Conservation (phyloP, 2,888 invertebrate species). For the Agapostemon virescens region DNA sequence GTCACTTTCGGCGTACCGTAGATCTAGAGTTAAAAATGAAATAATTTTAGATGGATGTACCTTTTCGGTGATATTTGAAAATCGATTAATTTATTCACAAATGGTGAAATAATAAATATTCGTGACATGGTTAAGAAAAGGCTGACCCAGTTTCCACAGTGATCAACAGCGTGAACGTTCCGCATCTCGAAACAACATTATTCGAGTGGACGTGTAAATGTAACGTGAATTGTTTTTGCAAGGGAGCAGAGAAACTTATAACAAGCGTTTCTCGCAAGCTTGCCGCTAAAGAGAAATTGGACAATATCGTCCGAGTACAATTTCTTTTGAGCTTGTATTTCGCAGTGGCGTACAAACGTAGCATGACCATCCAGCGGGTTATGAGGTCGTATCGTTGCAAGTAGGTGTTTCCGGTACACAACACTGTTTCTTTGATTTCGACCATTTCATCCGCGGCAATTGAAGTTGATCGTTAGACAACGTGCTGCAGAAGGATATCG, state of each 20-base stretch:
- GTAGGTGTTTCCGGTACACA: constrained; percentile 22
- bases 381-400: constrained; percentile 25
- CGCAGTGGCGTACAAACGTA: constrained; percentile 21
- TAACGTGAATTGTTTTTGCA: not conserved
- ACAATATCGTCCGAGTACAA: not conserved
- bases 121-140: not conserved
- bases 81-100: no score
- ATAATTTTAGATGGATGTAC: no score
- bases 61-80: not conserved
- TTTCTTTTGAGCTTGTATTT: constrained; percentile 2
- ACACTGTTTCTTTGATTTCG: constrained; percentile 31
- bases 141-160: not conserved
- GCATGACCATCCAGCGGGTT: constrained; percentile 12
- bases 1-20: not conserved
- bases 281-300: not conserved
- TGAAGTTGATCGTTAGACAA: constrained; percentile 40
- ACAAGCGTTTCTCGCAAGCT: not conserved
- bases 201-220: not conserved
- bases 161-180: not conserved
- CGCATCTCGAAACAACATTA: not conserved
- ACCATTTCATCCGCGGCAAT: constrained; percentile 29
- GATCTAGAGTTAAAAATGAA: no score
- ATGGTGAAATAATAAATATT: not conserved
- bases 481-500: constrained; percentile 26
- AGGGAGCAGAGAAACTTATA: not conserved